A percentile compares a stretch with the other conserved stretches of the same genome.
phyloP scores from a whole-genome alignment of 2,113 vertebrate species.

The Tragelaphus strepsiceros region DNA sequence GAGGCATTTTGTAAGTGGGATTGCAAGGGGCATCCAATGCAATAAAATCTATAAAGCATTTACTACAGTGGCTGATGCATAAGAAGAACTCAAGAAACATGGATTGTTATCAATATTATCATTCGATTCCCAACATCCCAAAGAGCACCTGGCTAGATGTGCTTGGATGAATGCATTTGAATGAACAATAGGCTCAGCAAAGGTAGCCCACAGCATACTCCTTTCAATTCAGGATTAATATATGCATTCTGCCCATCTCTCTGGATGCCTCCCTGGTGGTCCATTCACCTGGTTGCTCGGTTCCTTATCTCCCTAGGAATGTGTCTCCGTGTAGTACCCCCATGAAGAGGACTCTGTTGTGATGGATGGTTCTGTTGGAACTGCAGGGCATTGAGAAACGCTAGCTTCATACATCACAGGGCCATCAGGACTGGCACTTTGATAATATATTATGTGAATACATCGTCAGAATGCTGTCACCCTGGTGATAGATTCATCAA shows the following conservation, averaged over 20 bases:
- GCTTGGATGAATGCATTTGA: neutral
- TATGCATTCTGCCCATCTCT: neutral
- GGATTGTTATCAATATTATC: neutral
- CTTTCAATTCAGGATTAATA: neutral
- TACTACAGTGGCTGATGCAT: neutral
- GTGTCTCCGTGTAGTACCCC: conserved; percentile 34
- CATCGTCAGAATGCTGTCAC: conserved; percentile 79
- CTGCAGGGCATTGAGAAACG: conserved; percentile 74
- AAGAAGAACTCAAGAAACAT: neutral
- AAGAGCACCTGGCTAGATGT: neutral
- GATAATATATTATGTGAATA: conserved; percentile 79
- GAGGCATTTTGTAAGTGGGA: neutral
- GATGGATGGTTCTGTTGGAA: conserved; percentile 74
- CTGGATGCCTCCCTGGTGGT: neutral
- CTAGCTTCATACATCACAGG: conserved; percentile 78
- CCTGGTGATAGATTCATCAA: conserved; percentile 76
- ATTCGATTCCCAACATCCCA: neutral
- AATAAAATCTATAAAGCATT: neutral
- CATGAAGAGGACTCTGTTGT: conserved; percentile 49
- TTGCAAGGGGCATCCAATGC: neutral
- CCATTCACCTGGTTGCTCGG: neutral
- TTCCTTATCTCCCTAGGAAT: conserved; percentile 59
- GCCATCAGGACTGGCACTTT: conserved; percentile 78
- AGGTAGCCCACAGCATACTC: neutral
- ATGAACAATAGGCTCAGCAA: fast-evolving